Evolutionary conservation across 2,797 vertebrate genomes (phyloP).

Genomic region (Cottoperca gobio): DNA sequence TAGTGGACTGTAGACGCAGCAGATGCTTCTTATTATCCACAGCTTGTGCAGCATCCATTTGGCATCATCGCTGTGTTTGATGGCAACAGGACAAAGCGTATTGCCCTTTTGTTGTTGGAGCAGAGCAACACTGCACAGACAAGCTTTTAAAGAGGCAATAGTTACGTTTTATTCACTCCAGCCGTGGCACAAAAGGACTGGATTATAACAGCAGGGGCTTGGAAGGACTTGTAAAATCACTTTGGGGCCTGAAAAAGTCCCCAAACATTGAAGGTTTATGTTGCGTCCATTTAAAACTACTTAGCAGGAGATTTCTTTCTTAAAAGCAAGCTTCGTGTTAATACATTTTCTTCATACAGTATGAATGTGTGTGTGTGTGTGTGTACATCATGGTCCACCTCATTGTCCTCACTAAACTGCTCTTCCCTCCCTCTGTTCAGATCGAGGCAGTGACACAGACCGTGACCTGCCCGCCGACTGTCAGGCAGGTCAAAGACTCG

Average conservation of each 20-base stretch:
- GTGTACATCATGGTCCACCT: constrained; percentile 56
- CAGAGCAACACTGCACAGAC: neutral
- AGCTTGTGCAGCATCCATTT: constrained; percentile 31
- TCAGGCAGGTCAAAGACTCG: constrained; percentile 83
- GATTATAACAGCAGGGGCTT: neutral
- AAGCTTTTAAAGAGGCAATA: constrained; percentile 30
- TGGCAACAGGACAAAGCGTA: constrained; percentile 3
- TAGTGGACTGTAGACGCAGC: constrained; percentile 15
- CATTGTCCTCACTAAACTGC: constrained; percentile 79
- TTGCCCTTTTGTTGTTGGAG: constrained; percentile 4
- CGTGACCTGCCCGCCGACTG: constrained; percentile 79
- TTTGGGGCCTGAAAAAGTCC: constrained; percentile 3
- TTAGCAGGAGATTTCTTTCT: neutral
- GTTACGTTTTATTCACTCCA: neutral
- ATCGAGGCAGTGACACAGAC: constrained; percentile 82
- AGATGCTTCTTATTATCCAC: constrained; percentile 43
- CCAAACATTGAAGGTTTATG: neutral
- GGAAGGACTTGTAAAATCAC: neutral
- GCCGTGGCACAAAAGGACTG: neutral
- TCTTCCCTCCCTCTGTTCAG: constrained; percentile 83
- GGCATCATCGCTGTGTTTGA: constrained; percentile 37
- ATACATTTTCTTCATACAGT: constrained; percentile 15
- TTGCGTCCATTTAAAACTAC: constrained; percentile 1
- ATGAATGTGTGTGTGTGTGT: constrained; percentile 28
- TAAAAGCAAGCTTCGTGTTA: neutral